Percentiles rank a stretch among this genome's conserved stretches.
Conservation (phyloP, 2,113 vertebrate species). For the Tachycineta bicolor region DNA sequence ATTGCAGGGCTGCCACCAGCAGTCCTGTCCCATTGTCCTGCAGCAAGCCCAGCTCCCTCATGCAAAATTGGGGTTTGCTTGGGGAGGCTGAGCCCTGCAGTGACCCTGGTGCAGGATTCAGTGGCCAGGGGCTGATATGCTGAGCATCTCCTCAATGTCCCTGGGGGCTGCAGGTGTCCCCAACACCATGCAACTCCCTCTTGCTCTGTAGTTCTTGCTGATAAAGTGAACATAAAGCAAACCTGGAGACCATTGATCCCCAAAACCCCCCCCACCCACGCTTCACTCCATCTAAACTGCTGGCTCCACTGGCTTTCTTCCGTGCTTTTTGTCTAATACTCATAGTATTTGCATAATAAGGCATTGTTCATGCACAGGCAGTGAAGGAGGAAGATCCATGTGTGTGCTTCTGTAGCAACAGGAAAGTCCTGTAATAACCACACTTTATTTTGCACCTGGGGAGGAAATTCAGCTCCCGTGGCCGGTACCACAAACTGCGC, state of each 20-base stretch:
- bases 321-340: background rate
- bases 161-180: background rate
- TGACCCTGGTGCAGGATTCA: background rate
- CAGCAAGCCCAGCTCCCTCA: background rate
- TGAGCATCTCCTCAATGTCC: background rate
- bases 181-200: accelerated
- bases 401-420: background rate
- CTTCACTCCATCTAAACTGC: background rate
- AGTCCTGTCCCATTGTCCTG: background rate
- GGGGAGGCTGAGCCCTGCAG: background rate
- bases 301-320: background rate
- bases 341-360: background rate
- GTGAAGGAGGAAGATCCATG: background rate
- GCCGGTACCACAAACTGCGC: background rate
- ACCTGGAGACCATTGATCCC: accelerated
- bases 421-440: background rate
- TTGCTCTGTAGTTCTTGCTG: background rate
- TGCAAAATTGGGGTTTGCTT: background rate
- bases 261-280: accelerated
- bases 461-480: background rate
- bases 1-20: background rate
- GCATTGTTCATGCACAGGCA: background rate
- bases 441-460: background rate
- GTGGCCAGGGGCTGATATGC: background rate
- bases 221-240: background rate